Evolutionary conservation across 2,797 vertebrate genomes (phyloP).

Genomic region (Periophthalmus magnuspinnatus): DNA sequence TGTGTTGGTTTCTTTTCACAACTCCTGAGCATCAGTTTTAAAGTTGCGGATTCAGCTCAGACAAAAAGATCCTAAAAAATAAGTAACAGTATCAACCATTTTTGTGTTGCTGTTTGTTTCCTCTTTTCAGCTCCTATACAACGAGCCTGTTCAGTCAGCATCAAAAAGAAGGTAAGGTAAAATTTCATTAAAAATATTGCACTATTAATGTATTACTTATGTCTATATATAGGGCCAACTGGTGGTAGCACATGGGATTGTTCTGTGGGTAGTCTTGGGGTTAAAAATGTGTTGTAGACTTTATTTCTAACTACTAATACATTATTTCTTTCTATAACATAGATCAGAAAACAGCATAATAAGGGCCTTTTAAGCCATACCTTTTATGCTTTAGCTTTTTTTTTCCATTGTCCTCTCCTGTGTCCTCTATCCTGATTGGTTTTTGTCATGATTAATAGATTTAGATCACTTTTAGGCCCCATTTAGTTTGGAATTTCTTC

Average conservation of each 20-base stretch:
- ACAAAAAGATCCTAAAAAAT: background rate
- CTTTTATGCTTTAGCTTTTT: no score
- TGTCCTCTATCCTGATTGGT: background rate
- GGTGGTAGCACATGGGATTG: no score
- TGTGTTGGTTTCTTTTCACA: background rate
- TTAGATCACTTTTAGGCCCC: background rate
- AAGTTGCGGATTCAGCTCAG: background rate
- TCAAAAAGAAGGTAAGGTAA: background rate
- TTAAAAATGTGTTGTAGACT: no score
- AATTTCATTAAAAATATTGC: background rate
- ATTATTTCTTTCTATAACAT: no score
- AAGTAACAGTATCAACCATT: background rate
- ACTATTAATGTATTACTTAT: no score
- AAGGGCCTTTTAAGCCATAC: no score
- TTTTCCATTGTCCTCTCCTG: background rate
- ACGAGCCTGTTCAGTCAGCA: background rate
- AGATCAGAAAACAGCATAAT: no score
- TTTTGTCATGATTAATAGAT: background rate
- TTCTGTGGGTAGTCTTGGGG: background rate
- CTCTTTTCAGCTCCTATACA: background rate
- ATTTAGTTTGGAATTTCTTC: background rate
- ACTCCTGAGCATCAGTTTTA: no score
- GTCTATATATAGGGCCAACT: no score
- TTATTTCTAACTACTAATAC: no score
- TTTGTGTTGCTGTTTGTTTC: background rate